Conservation (phyloP, 2,888 invertebrate species). For the Mesopsocus fuscifrons region DNA sequence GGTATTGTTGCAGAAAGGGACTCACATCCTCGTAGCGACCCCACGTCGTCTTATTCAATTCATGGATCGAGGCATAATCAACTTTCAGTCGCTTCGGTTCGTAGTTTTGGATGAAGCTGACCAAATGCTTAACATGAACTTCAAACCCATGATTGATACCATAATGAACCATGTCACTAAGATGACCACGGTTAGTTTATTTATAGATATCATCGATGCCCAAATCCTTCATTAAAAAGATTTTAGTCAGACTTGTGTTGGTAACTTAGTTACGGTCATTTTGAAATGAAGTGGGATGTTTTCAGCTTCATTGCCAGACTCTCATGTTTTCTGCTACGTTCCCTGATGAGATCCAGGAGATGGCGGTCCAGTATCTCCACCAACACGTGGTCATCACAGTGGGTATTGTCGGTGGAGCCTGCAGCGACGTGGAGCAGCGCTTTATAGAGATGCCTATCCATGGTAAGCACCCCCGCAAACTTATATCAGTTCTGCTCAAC, state of each 20-base stretch:
- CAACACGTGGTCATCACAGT: conserved; percentile 74
- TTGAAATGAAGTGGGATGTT: too few species aligned
- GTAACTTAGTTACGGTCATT: too few species aligned
- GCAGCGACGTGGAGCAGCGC: conserved; percentile 70
- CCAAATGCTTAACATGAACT: conserved; percentile 60
- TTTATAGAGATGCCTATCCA: conserved; percentile 47
- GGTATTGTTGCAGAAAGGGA: conserved; percentile 33
- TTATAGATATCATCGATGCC: too few species aligned
- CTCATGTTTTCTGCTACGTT: conserved; percentile 67
- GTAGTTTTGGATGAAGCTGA: conserved; percentile 71
- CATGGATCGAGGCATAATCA: conserved; percentile 33
- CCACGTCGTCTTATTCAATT: conserved; percentile 51
- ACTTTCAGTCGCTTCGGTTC: conserved; percentile 35
- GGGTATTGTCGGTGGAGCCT: conserved; percentile 86
- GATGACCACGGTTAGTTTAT: conserved; percentile 35
- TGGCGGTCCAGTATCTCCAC: conserved; percentile 53
- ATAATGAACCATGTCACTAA: conserved; percentile 44
- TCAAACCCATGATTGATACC: conserved; percentile 33
- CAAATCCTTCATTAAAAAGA: too few species aligned
- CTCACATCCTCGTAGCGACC: conserved; percentile 53
- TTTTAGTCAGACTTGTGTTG: too few species aligned
- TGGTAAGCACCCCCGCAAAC: too few species aligned
- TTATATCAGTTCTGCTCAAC: too few species aligned
- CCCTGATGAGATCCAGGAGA: conserved; percentile 47
- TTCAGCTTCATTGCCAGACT: conserved; percentile 39